Evolutionary conservation across 2,888 invertebrate genomes (phyloP).

Genomic region (Platycheirus albimanus): DNA sequence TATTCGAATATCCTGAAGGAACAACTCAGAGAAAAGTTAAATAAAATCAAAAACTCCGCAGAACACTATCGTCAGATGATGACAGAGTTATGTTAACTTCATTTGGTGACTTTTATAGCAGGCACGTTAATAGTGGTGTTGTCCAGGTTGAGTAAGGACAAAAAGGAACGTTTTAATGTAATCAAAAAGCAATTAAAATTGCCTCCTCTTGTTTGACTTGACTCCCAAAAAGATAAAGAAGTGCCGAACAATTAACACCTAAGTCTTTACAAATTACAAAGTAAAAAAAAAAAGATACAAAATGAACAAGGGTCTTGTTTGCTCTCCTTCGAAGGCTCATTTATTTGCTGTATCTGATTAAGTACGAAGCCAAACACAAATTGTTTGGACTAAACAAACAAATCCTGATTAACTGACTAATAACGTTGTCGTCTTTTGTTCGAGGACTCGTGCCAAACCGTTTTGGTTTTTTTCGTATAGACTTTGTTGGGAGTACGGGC

Average conservation of each 20-base stretch:
- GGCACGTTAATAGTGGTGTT: constrained; percentile 20
- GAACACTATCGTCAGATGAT: constrained; percentile 21
- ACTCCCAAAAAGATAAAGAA: constrained; percentile 32
- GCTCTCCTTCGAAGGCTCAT: constrained; percentile 34
- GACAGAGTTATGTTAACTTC: constrained; percentile 66
- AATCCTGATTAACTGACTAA: constrained; percentile 56
- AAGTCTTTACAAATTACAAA: too few relatives aligned
- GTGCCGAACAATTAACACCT: constrained; percentile 69
- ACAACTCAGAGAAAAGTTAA: constrained; percentile 7
- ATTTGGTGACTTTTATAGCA: constrained; percentile 60
- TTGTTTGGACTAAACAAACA: constrained; percentile 55
- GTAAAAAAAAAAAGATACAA: constrained; percentile 2
- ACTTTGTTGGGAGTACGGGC: not conserved
- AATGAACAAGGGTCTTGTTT: constrained; percentile 44
- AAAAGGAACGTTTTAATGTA: constrained; percentile 75
- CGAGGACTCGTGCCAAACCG: constrained; percentile 24
- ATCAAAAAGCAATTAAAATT: constrained; percentile 80
- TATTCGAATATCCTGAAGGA: not conserved
- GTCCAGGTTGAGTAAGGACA: not conserved
- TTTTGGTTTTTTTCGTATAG: constrained; percentile 11
- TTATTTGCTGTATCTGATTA: constrained; percentile 70
- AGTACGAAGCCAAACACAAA: constrained; percentile 48
- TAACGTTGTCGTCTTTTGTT: constrained; percentile 42
- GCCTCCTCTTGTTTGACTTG: constrained; percentile 73
- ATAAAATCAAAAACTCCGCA: constrained; percentile 39